A percentile compares a stretch with the other conserved stretches of the same genome.
These are phyloP conservation scores for Cranoglanis bouderius DNA, from an alignment of 2,113 vertebrate genomes.

Conservation along the genomic window DNA sequence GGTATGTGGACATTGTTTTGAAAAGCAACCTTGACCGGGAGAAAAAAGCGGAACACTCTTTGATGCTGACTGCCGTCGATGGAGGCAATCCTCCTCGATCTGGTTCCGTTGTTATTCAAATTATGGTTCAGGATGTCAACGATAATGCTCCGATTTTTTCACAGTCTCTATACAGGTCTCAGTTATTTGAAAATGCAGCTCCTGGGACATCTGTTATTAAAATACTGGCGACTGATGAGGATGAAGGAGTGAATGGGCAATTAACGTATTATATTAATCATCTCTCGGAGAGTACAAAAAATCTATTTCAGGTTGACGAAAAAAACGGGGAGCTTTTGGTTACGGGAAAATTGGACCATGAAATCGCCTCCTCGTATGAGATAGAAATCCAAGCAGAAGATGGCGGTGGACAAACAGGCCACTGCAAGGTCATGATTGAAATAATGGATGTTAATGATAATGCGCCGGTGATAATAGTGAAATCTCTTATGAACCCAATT, in stretches of 20 bases:
- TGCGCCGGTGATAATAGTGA: slow-evolving; percentile 51
- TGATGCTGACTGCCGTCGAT: slow-evolving; percentile 64
- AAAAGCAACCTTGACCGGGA: slow-evolving; percentile 55
- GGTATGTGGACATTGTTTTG: slow-evolving; percentile 55
- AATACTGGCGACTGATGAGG: slow-evolving; percentile 49
- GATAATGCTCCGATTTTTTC: slow-evolving; percentile 56
- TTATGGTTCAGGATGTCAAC: slow-evolving; percentile 52
- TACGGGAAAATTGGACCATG: slow-evolving; percentile 51
- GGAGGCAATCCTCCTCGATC: slow-evolving; percentile 67
- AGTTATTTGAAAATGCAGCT: slow-evolving; percentile 49
- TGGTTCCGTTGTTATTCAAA: slow-evolving; percentile 60
- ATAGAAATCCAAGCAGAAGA: slow-evolving; percentile 58
- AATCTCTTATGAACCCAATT: slow-evolving; percentile 53
- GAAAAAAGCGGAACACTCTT: slow-evolving; percentile 42
- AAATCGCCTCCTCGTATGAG: slow-evolving; percentile 52
- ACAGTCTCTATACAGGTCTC: slow-evolving; percentile 44
- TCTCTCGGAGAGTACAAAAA: slow-evolving; percentile 28
- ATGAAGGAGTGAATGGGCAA: slow-evolving; percentile 52
- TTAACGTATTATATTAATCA: slow-evolving; percentile 54
- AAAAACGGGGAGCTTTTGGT: slow-evolving; percentile 53
- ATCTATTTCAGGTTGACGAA: slow-evolving; percentile 53
- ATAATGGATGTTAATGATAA: slow-evolving; percentile 61
- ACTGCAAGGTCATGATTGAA: slow-evolving; percentile 54
- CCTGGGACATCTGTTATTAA: slow-evolving; percentile 37
- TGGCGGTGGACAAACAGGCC: slow-evolving; percentile 52